Conservation (phyloP, 2,888 invertebrate genomes). For the Argyra leucocephala region DNA sequence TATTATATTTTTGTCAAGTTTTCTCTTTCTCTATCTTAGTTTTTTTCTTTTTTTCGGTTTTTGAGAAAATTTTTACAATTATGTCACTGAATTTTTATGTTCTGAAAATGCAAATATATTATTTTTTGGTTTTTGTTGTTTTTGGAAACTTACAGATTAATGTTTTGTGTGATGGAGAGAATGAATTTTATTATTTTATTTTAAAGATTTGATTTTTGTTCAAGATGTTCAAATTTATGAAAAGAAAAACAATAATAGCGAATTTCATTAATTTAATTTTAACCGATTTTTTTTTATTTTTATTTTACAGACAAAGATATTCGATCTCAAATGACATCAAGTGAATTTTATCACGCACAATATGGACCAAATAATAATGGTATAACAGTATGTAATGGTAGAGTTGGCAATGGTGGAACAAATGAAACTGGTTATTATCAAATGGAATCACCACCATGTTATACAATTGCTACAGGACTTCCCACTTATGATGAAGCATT, state of each 20-base stretch:
- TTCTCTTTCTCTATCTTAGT: not conserved
- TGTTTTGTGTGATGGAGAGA: no score
- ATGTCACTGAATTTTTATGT: no score
- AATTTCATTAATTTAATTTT: not conserved
- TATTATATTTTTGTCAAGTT: not conserved
- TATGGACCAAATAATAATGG: conserved; percentile 2
- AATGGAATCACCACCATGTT: conserved; percentile 51
- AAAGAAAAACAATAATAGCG: no score
- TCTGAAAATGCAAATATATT: no score
- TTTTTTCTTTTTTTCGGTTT: no score
- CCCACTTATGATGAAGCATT: conserved; percentile 56
- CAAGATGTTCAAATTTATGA: no score
- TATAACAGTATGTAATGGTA: conserved; percentile 14
- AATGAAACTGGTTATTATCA: conserved; percentile 37
- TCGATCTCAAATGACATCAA: conserved; percentile 35
- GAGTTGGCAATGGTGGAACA: conserved; percentile 16
- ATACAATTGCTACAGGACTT: conserved; percentile 54
- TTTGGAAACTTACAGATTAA: no score
- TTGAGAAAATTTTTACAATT: no score
- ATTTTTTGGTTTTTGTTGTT: no score
- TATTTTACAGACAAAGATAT: conserved; percentile 40
- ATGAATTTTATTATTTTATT: no score
- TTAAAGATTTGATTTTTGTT: no score
- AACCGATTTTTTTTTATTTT: conserved; percentile 15
- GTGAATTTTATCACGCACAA: conserved; percentile 23